phyloP scores from a whole-genome alignment of 1,140 invertebrate genomes.

The Brachionus koreanus region DNA sequence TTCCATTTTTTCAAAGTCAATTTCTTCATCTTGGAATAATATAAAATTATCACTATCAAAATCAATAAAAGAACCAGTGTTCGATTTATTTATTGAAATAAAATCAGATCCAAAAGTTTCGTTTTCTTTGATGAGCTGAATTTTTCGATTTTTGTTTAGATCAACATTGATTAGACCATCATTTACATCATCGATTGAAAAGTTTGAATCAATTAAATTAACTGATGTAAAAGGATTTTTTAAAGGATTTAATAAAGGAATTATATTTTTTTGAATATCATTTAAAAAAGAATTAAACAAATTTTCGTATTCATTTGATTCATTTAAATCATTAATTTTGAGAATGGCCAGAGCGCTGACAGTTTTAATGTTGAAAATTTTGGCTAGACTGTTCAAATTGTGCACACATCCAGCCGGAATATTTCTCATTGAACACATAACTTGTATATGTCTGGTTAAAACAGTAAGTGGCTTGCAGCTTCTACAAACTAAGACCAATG shows the following conservation, averaged over 20 bases:
- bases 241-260: neutral
- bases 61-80: neutral
- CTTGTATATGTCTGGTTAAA: slow-evolving; percentile 10
- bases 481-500: neutral
- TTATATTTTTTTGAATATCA: neutral
- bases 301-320: neutral
- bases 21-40: neutral
- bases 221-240: slow-evolving; percentile 17
- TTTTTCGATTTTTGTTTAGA: neutral
- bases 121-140: neutral
- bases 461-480: slow-evolving; percentile 18
- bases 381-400: slow-evolving; percentile 4
- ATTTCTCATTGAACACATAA: slow-evolving; percentile 10
- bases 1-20: neutral
- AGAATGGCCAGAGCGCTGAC: neutral
- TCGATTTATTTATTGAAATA: neutral
- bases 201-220: neutral
- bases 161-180: neutral
- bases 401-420: neutral
- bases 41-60: slow-evolving; percentile 14
- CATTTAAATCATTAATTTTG: neutral
- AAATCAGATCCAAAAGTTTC: slow-evolving; percentile 21
- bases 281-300: neutral
- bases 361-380: slow-evolving; percentile 43
- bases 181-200: neutral